A percentile compares a stretch with the other conserved stretches of the same genome.
Evolutionary conservation across 2,888 invertebrate genomes (phyloP).

Genomic region (Hemicrepidius hirtus): DNA sequence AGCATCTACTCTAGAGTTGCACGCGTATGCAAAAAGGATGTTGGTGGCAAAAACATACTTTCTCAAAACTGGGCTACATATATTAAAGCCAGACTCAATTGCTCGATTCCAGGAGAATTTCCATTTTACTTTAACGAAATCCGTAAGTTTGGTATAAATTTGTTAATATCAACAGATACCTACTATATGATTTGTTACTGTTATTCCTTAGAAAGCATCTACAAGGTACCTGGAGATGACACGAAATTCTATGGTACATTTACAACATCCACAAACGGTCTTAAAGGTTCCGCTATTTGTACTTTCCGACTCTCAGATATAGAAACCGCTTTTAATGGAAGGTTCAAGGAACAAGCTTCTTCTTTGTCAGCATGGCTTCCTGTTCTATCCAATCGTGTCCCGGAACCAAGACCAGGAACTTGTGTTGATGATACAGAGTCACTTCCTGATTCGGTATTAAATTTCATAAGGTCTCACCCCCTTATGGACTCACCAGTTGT

Average conservation of each 20-base stretch:
- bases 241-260: slow-evolving; percentile 96
- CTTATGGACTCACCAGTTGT: slow-evolving; percentile 97
- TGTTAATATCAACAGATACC: neutral
- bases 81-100: slow-evolving; percentile 94
- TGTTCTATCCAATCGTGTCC: slow-evolving; percentile 91
- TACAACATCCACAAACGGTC: slow-evolving; percentile 95
- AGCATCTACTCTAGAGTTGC: slow-evolving; percentile 97
- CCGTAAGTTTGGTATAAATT: slow-evolving; percentile 79
- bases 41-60: slow-evolving; percentile 93
- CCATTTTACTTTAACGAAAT: slow-evolving; percentile 99
- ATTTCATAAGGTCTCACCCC: slow-evolving; percentile 97
- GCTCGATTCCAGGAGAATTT: slow-evolving; percentile 97
- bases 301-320: slow-evolving; percentile 93
- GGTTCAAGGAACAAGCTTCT: slow-evolving; percentile 96
- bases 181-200: neutral
- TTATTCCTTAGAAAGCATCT: slow-evolving; percentile 88
- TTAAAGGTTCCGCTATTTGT: slow-evolving; percentile 98
- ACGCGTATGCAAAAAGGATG: slow-evolving; percentile 96
- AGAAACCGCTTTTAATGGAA: slow-evolving; percentile 93
- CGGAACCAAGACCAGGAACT: slow-evolving; percentile 94
- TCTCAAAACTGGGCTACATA: slow-evolving; percentile 98
- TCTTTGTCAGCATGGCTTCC: slow-evolving; percentile 97
- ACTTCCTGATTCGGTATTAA: slow-evolving; percentile 92
- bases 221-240: slow-evolving; percentile 93
- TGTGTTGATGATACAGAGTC: slow-evolving; percentile 96